phyloP scores from a whole-genome alignment of 2,113 vertebrate species.

The Plecotus auritus region DNA sequence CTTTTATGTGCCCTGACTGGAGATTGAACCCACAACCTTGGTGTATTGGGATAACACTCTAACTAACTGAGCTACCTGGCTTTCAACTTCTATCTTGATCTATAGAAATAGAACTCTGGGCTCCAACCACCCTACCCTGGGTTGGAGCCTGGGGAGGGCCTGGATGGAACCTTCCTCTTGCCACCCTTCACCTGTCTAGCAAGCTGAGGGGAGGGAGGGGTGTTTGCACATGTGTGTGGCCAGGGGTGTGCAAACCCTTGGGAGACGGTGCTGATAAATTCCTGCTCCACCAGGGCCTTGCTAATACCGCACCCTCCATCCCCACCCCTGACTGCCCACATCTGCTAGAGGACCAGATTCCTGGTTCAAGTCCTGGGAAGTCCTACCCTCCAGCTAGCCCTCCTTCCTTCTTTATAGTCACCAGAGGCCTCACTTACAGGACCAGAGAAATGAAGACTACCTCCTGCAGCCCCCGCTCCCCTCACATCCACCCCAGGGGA shows the following conservation, averaged over 20 bases:
- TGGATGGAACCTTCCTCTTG: neutral
- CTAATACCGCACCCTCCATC: neutral
- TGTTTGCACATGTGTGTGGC: conserved; percentile 35
- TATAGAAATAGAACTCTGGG: neutral
- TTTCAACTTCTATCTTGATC: neutral
- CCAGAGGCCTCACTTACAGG: neutral
- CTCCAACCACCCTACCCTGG: neutral
- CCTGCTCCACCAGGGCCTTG: neutral
- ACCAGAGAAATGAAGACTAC: neutral
- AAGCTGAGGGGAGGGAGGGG: neutral
- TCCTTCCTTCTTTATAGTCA: neutral
- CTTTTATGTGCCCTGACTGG: neutral
- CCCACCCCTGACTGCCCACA: neutral
- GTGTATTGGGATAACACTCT: neutral
- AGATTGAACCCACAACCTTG: neutral
- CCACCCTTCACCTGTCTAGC: neutral
- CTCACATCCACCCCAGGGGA: conserved; percentile 27
- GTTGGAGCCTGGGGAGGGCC: neutral
- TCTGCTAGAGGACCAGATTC: neutral
- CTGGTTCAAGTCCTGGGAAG: neutral
- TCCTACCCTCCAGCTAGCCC: neutral
- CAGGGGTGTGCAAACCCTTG: neutral
- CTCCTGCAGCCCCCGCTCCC: neutral
- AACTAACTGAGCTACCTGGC: neutral
- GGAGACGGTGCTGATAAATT: neutral